These are phyloP conservation scores for Pluvianellus socialis DNA, from an alignment of 2,113 vertebrate genomes.

Conservation along the genomic window DNA sequence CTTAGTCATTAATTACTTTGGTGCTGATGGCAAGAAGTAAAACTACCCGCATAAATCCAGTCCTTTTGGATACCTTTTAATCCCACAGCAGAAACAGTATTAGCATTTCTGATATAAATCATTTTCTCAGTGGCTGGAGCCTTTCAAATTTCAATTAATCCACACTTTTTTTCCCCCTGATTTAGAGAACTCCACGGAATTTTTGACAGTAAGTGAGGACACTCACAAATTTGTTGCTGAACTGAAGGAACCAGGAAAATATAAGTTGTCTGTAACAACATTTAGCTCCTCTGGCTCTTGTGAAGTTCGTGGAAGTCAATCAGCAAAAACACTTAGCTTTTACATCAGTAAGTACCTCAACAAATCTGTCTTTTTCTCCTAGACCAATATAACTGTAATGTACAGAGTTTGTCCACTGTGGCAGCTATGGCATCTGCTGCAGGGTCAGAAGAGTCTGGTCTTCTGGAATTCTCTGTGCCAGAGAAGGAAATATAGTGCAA, in stretches of 20 bases:
- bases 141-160: slow-evolving; percentile 9
- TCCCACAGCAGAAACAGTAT: background rate
- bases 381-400: background rate
- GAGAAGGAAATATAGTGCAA: background rate
- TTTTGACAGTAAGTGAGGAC: slow-evolving; percentile 86
- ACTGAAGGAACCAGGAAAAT: slow-evolving; percentile 88
- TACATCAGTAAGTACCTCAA: slow-evolving; percentile 86
- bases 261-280: slow-evolving; percentile 82
- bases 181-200: slow-evolving; percentile 86
- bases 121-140: background rate
- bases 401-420: background rate
- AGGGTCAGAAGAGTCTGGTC: background rate
- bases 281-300: slow-evolving; percentile 89
- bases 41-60: background rate
- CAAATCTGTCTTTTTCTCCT: background rate
- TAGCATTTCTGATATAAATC: background rate
- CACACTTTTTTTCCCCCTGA: background rate
- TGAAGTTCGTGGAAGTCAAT: slow-evolving; percentile 83
- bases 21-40: background rate
- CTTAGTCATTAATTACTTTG: background rate
- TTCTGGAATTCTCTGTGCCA: background rate
- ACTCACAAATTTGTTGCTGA: slow-evolving; percentile 88
- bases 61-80: background rate
- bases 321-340: slow-evolving; percentile 84
- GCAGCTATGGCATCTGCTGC: background rate